These are phyloP conservation scores for Zaprionus lineosus DNA, from an alignment of 2,888 invertebrate species.

Conservation along the genomic window DNA sequence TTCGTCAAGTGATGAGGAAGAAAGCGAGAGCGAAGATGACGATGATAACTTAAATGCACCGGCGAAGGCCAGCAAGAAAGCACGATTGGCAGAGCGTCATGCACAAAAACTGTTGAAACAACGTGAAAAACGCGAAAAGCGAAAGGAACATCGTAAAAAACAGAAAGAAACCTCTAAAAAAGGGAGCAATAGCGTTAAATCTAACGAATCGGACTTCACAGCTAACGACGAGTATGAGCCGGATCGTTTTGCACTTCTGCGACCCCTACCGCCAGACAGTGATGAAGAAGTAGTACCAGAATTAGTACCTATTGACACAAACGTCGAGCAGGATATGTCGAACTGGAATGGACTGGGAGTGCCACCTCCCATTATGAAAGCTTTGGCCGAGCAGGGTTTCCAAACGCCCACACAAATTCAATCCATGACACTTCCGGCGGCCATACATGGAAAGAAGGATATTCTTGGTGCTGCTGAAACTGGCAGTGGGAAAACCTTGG, in stretches of 20 bases:
- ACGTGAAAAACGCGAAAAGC: constrained; percentile 60
- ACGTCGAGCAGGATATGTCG: constrained; percentile 59
- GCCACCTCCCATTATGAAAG: constrained; percentile 86
- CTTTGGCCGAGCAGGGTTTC: constrained; percentile 90
- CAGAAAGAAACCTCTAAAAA: constrained; percentile 16
- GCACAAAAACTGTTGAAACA: constrained; percentile 52
- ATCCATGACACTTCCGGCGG: constrained; percentile 89
- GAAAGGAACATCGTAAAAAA: constrained; percentile 42
- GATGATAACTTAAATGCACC: not conserved
- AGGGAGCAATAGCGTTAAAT: not conserved
- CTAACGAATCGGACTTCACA: constrained; percentile 11
- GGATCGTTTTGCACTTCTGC: constrained; percentile 74
- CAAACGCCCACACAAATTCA: constrained; percentile 95
- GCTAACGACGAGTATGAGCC: constrained; percentile 44
- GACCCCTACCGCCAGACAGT: constrained; percentile 62
- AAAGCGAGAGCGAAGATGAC: constrained; percentile 32
- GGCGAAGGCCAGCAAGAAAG: constrained; percentile 57
- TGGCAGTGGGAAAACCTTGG: constrained; percentile 98
- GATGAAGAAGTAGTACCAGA: constrained; percentile 45
- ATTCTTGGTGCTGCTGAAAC: constrained; percentile 99
- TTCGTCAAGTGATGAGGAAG: constrained; percentile 33
- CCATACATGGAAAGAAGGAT: constrained; percentile 93
- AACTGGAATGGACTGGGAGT: constrained; percentile 89
- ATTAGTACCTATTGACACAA: constrained; percentile 1
- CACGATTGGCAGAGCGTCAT: constrained; percentile 63